phyloP scores from a whole-genome alignment of 2,888 invertebrate species.

The Tenthredo scrophulariae region DNA sequence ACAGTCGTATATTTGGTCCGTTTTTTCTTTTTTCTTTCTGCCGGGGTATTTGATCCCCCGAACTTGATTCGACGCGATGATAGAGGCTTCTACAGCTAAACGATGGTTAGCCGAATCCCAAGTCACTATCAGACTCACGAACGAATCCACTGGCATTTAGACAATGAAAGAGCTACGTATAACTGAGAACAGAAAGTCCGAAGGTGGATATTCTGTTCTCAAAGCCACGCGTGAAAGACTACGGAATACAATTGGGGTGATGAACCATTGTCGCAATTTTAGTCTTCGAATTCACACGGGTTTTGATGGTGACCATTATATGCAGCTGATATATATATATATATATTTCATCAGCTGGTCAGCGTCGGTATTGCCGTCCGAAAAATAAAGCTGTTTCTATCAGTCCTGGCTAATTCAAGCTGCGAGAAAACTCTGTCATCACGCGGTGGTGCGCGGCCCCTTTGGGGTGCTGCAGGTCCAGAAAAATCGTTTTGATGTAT shows the following conservation, averaged over 20 bases:
- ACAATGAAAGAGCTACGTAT: neutral
- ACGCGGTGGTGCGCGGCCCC: neutral
- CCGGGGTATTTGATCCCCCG: slow-evolving; percentile 11
- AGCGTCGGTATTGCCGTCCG: too few relatives aligned
- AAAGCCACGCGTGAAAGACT: neutral
- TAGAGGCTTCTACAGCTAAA: slow-evolving; percentile 7
- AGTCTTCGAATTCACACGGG: neutral
- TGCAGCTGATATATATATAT: neutral
- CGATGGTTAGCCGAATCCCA: slow-evolving; percentile 6
- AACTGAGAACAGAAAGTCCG: neutral
- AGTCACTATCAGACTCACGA: neutral
- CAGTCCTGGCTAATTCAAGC: neutral
- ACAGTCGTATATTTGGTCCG: neutral
- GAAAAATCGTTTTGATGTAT: too few relatives aligned
- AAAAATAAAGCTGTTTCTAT: too few relatives aligned
- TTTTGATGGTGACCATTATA: neutral
- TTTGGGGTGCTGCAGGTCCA: too few relatives aligned
- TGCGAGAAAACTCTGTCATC: neutral
- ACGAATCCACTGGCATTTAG: slow-evolving; percentile 13
- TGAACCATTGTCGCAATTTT: neutral
- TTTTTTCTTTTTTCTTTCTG: neutral
- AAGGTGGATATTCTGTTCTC: neutral
- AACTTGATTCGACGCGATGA: slow-evolving; percentile 59
- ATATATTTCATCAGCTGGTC: too few relatives aligned
- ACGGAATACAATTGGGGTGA: neutral